phyloP scores from a whole-genome alignment of 92 coral and sea anemone genomes.

The Plumapathes pennacea region DNA sequence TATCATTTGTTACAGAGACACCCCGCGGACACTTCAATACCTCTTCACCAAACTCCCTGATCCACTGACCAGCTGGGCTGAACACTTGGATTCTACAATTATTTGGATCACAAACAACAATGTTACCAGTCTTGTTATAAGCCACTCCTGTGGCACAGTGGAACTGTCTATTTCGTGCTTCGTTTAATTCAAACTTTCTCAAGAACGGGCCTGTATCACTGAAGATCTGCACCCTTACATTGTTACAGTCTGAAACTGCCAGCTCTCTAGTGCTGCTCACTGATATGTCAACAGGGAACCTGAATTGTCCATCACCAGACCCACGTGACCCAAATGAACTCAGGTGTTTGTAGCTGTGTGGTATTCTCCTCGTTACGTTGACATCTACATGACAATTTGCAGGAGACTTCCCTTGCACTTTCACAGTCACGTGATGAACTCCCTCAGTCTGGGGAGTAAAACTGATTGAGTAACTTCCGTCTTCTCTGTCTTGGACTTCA shows the following conservation, averaged over 20 bases:
- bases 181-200: no score
- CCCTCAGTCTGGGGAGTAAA: slow-evolving; percentile 60
- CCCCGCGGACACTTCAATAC: slow-evolving; percentile 52
- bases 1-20: slow-evolving; percentile 18
- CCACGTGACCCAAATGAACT: slow-evolving; percentile 65
- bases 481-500: slow-evolving; percentile 37
- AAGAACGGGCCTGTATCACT: slow-evolving; percentile 29
- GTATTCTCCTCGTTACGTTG: slow-evolving; percentile 38
- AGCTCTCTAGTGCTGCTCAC: slow-evolving; percentile 29
- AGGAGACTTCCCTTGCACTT: slow-evolving; percentile 36
- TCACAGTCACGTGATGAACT: slow-evolving; percentile 23
- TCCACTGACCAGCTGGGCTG: slow-evolving; percentile 38
- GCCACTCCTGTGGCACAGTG: slow-evolving; percentile 14
- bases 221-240: slow-evolving; percentile 34
- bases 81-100: slow-evolving; percentile 39
- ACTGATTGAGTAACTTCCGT: slow-evolving; percentile 40
- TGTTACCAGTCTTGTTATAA: slow-evolving; percentile 39
- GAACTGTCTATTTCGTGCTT: slow-evolving; percentile 9
- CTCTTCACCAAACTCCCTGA: slow-evolving; percentile 29
- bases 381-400: slow-evolving; percentile 40
- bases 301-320: slow-evolving; percentile 23
- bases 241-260: slow-evolving; percentile 52
- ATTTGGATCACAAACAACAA: slow-evolving; percentile 51
- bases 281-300: slow-evolving; percentile 49
- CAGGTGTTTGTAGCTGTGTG: slow-evolving; percentile 7